Evolutionary conservation across 2,797 vertebrate species (phyloP).

Genomic region (Podargus strigoides): DNA sequence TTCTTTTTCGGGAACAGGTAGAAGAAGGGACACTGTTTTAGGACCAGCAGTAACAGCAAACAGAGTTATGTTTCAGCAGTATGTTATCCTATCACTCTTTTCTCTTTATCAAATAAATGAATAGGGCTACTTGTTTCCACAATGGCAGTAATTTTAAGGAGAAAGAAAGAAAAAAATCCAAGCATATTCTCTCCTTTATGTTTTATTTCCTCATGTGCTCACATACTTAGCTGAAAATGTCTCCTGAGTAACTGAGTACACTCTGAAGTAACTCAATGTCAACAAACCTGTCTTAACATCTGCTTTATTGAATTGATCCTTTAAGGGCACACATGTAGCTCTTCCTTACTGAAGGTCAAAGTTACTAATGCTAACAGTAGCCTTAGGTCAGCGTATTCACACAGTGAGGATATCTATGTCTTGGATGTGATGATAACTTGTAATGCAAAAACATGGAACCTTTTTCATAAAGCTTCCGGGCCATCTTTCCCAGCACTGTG

Average conservation of each 20-base stretch:
- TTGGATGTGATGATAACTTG: background rate
- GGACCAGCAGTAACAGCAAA: background rate
- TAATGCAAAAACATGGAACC: background rate
- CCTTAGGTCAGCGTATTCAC: background rate
- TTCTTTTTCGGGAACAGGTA: background rate
- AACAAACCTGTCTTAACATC: background rate
- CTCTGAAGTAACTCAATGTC: background rate
- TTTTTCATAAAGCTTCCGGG: background rate
- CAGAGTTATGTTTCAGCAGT: background rate
- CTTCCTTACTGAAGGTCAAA: background rate
- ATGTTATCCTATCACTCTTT: background rate
- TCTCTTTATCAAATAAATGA: background rate
- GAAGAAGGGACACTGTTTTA: background rate
- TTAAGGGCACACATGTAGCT: background rate
- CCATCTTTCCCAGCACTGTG: background rate
- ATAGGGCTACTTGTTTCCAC: background rate
- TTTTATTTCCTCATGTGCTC: background rate
- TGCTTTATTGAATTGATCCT: background rate
- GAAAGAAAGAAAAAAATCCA: background rate
- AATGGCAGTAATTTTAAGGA: background rate
- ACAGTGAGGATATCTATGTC: background rate
- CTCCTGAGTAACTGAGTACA: background rate
- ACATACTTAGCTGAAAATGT: background rate
- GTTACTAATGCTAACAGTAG: background rate
- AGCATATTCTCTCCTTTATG: background rate